Percentiles rank a stretch among this genome's conserved stretches.
phyloP scores from a whole-genome alignment of 2,888 invertebrate species.

The Mystacides longicornis region DNA sequence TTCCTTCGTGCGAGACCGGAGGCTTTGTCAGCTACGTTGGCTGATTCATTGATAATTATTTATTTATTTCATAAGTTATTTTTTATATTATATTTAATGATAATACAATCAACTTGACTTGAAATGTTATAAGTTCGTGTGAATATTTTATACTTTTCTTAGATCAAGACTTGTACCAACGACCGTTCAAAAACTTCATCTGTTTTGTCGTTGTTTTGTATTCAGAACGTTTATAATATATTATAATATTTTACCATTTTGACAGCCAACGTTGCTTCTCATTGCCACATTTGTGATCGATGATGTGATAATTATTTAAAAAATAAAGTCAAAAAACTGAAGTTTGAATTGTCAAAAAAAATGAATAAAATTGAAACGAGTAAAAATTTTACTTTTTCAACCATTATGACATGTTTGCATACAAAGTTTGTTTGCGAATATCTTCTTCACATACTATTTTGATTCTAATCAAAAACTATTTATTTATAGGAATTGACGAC shows the following conservation, averaged over 20 bases:
- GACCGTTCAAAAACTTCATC: too few relatives aligned
- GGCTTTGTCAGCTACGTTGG: conserved; percentile 11
- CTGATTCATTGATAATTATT: conserved; percentile 9
- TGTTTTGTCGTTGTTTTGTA: too few relatives aligned
- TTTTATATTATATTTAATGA: neutral
- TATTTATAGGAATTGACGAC: too few relatives aligned
- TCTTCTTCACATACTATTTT: neutral
- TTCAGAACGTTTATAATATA: too few relatives aligned
- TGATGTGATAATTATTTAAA: conserved; percentile 2
- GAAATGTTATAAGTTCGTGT: too few relatives aligned
- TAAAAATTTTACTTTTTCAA: too few relatives aligned
- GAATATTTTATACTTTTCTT: neutral
- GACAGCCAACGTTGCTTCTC: neutral
- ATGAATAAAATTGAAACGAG: too few relatives aligned
- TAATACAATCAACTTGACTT: too few relatives aligned
- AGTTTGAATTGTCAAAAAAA: neutral
- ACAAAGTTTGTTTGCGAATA: neutral
- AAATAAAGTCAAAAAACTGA: neutral
- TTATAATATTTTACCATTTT: neutral
- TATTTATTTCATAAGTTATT: neutral
- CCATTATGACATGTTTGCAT: neutral
- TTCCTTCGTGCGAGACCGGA: conserved; percentile 13
- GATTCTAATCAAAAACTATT: neutral
- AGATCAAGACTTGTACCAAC: too few relatives aligned
- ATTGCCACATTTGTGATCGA: neutral